phyloP scores from a whole-genome alignment of 1,140 invertebrate genomes.

The Triops longicaudatus region DNA sequence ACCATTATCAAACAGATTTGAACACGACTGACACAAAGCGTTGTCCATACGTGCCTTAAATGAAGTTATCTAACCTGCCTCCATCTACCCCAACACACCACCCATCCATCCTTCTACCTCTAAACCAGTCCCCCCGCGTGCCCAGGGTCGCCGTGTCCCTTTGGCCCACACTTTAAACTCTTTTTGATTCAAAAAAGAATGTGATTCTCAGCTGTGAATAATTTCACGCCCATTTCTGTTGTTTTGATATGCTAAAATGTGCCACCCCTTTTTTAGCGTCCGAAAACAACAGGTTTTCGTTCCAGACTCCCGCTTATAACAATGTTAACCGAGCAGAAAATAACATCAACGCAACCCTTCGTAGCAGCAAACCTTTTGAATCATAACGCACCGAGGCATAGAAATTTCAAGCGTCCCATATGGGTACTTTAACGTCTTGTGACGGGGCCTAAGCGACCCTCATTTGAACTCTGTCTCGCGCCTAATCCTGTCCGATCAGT shows the following conservation, averaged over 20 bases:
- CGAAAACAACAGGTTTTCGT: conserved; percentile 7
- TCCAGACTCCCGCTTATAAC: neutral
- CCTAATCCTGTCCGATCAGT: neutral
- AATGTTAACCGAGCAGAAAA: neutral
- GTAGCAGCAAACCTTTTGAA: no score
- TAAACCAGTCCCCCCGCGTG: neutral
- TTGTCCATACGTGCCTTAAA: neutral
- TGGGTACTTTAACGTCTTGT: neutral
- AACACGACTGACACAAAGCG: neutral
- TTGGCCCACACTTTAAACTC: neutral
- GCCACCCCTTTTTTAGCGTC: neutral
- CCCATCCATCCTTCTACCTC: neutral
- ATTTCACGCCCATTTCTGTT: neutral
- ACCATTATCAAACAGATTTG: neutral
- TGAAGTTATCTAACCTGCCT: neutral
- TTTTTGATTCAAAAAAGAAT: neutral
- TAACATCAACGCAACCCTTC: no score
- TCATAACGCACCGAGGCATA: neutral
- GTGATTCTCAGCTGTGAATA: conserved; percentile 1
- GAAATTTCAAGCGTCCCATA: neutral
- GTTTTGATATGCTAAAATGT: neutral
- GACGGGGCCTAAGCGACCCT: neutral
- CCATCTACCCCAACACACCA: no score
- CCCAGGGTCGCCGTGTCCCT: neutral
- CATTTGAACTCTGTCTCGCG: neutral